phyloP scores from a whole-genome alignment of 2,888 invertebrate genomes.

The Thymelicus sylvestris region DNA sequence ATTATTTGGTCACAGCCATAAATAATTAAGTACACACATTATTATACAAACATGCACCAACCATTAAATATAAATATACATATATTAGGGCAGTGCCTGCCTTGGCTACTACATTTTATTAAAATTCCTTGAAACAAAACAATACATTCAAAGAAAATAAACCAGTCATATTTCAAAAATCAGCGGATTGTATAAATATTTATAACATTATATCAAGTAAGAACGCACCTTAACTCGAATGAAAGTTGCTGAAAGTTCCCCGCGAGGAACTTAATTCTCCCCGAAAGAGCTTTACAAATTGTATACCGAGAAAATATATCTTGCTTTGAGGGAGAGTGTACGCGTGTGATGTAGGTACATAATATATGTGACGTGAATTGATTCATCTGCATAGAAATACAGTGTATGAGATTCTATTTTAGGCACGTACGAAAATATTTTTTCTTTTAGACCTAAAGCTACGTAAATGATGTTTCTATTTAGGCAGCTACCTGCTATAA shows the following conservation, averaged over 20 bases:
- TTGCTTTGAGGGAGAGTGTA: slow-evolving; percentile 16
- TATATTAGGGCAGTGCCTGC: too few relatives aligned
- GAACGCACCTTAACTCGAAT: slow-evolving; percentile 24
- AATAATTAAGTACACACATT: too few relatives aligned
- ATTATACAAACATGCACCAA: too few relatives aligned
- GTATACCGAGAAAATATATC: slow-evolving; percentile 31
- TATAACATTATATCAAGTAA: slow-evolving; percentile 12
- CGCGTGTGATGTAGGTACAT: slow-evolving; percentile 4
- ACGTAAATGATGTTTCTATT: too few relatives aligned
- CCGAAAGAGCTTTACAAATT: slow-evolving; percentile 33
- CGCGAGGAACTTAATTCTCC: slow-evolving; percentile 29
- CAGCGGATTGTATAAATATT: slow-evolving; percentile 11
- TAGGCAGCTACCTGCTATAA: too few relatives aligned
- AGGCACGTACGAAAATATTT: slow-evolving; percentile 6
- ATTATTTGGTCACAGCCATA: too few relatives aligned
- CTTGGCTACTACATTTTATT: too few relatives aligned
- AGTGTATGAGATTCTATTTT: slow-evolving; percentile 8
- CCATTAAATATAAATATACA: too few relatives aligned
- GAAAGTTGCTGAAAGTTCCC: slow-evolving; percentile 25
- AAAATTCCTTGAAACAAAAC: neutral
- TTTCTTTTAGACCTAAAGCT: too few relatives aligned
- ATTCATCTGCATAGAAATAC: slow-evolving; percentile 21
- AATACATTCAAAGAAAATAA: neutral
- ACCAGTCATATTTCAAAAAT: slow-evolving; percentile 7
- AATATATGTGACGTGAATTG: slow-evolving; percentile 11